Base-by-base conservation (phyloP, 2,888 invertebrate genomes). In the Uloborus plumipes region DNA sequence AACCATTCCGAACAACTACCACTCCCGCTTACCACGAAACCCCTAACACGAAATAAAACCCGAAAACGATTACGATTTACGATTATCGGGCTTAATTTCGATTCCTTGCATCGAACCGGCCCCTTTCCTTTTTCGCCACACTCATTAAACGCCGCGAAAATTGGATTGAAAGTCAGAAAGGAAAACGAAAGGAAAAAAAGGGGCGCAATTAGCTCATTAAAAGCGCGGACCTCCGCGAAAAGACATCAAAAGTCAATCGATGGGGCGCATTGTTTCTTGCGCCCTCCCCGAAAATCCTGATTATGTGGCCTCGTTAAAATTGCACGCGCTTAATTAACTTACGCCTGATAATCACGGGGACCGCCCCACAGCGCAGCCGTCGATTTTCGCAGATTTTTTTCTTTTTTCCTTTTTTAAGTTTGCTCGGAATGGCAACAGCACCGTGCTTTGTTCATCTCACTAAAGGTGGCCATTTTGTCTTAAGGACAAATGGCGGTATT, bases 271-370 rank as follows among this genome's bases (percentile, higher is more conserved):
- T 80, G 80, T 80, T 80, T 81, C 73, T 80, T 62, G 79, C 73
- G 59, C 61, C 50, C 78, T 79, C 80, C 59, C 73, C 80, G 70
- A 69, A 39, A 74, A 81, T 74, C 80, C 80, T 81, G 80, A 81
- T 81, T 81, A 81, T 81, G 80, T 81, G 80, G 80, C 80, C 74
- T 81, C 80, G 80, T 81, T 81, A 81, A 81, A 81, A 81, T 81
- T 81, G 80, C 80, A 74, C 67, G 80, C 74, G 80, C 80, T 81
- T 81, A 81, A 81, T 81, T 81, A 81, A 81, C 80, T 81, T 81
- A 81, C 80, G 80, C 74, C 80, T 74, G 67, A 78, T 81, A 74
- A 81, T 74, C 74, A 74, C 20, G 70, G 74, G 64, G 78, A 58
- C 26, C 55, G 70, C 61, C 64, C 64, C 20, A 69, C 20, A 49